A percentile compares a stretch with the other conserved stretches of the same genome.
phyloP scores from a whole-genome alignment of 2,113 vertebrate species.

The Dicentrarchus labrax region DNA sequence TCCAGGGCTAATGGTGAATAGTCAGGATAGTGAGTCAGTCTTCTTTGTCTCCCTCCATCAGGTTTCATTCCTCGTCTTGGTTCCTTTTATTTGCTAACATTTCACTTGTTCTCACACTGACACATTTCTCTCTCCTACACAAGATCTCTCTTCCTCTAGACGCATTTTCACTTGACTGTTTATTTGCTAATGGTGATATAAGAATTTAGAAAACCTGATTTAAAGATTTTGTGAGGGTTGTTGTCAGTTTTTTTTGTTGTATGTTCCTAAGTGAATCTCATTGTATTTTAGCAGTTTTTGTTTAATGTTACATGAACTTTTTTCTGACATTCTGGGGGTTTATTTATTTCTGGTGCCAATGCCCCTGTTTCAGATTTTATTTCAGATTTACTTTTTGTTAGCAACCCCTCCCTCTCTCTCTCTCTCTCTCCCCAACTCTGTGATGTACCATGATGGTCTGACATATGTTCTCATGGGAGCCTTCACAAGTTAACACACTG shows the following conservation, averaged over 20 bases:
- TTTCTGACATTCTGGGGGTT: neutral
- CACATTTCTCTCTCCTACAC: neutral
- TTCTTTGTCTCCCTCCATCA: conserved; percentile 24
- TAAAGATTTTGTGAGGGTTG: neutral
- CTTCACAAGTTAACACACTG: conserved; percentile 40
- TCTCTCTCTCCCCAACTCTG: conserved; percentile 10
- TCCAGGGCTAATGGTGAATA: neutral
- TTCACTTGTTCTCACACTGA: conserved; percentile 19
- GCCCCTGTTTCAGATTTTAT: neutral
- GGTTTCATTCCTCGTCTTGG: conserved; percentile 13
- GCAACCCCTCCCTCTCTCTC: conserved; percentile 3
- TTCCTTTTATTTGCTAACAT: conserved; percentile 18
- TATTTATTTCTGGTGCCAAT: neutral
- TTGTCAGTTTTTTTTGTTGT: no score
- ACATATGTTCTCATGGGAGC: conserved; percentile 49
- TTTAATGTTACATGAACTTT: no score
- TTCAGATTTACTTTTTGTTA: neutral
- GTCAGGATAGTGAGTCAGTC: conserved; percentile 28
- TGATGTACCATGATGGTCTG: conserved; percentile 38
- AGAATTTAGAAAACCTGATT: neutral
- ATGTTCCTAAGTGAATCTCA: neutral
- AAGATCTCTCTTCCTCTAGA: neutral
- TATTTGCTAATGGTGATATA: neutral
- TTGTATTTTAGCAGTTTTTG: neutral
- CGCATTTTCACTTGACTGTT: neutral